Evolutionary conservation across 2,797 vertebrate genomes (phyloP).

Genomic region (Pseudomugil tenellus): DNA sequence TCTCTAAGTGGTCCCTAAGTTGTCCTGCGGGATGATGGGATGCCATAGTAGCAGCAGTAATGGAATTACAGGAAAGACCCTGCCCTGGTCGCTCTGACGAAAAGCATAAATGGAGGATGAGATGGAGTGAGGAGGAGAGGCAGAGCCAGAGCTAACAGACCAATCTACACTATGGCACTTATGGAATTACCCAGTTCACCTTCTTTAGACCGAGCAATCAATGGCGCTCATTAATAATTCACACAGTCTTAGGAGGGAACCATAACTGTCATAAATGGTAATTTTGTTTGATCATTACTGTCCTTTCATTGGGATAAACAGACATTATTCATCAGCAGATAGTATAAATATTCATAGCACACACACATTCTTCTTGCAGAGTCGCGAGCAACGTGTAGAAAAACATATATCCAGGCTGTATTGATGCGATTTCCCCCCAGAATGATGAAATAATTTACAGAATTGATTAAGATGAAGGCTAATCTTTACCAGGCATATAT

Average conservation of each 20-base stretch:
- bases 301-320: conserved; percentile 78
- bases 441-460: conserved; percentile 75
- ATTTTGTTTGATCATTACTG: conserved; percentile 80
- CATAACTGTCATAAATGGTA: conserved; percentile 79
- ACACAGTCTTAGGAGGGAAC: conserved; percentile 65
- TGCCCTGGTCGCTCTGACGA: conserved; percentile 62
- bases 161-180: conserved; percentile 72
- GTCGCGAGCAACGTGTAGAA: conserved; percentile 44
- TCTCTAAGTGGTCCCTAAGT: conserved; percentile 80
- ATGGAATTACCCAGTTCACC: conserved; percentile 69
- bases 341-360: conserved; percentile 74
- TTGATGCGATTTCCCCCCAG: conserved; percentile 61
- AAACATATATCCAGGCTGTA: conserved; percentile 49
- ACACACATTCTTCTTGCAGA: conserved; percentile 47
- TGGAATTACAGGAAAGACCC: conserved; percentile 78
- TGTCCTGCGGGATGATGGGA: conserved; percentile 78
- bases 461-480: conserved; percentile 71
- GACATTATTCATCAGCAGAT: conserved; percentile 73
- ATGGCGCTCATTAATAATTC: conserved; percentile 78
- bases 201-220: conserved; percentile 66
- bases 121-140: conserved; percentile 58
- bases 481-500: conserved; percentile 56
- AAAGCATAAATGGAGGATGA: conserved; percentile 70
- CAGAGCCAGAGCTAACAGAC: conserved; percentile 41
- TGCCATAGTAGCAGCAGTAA: conserved; percentile 74